Evolutionary conservation across 2,797 vertebrate species (phyloP).

Genomic region (Tadarida brasiliensis): DNA sequence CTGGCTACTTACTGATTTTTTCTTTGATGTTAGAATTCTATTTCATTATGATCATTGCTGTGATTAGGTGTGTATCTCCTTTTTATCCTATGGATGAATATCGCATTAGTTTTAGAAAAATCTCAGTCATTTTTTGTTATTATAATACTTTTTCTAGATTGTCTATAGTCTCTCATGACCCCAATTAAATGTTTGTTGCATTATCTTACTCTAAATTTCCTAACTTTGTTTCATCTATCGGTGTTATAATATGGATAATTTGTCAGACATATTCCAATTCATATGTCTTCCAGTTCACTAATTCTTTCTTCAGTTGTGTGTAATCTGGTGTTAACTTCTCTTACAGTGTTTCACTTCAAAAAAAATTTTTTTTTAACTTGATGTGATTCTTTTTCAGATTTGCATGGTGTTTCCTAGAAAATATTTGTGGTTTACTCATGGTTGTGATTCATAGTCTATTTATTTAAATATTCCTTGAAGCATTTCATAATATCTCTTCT

Average conservation of each 20-base stretch:
- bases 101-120: background rate
- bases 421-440: background rate
- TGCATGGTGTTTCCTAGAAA: background rate
- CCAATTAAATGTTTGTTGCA: background rate
- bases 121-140: background rate
- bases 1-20: background rate
- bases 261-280: background rate
- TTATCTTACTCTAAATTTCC: background rate
- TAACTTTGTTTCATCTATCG: background rate
- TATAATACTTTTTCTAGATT: background rate
- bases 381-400: background rate
- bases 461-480: slow-evolving; percentile 1
- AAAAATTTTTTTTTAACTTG: background rate
- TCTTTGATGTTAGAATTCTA: background rate
- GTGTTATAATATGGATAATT: background rate
- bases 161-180: background rate
- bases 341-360: background rate
- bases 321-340: background rate
- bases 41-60: background rate
- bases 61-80: background rate
- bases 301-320: background rate
- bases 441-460: background rate
- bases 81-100: background rate
- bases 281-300: background rate
- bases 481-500: background rate